A percentile compares a stretch with the other conserved stretches of the same genome.
phyloP scores from a whole-genome alignment of 2,113 vertebrate species.

The Nerophis ophidion region DNA sequence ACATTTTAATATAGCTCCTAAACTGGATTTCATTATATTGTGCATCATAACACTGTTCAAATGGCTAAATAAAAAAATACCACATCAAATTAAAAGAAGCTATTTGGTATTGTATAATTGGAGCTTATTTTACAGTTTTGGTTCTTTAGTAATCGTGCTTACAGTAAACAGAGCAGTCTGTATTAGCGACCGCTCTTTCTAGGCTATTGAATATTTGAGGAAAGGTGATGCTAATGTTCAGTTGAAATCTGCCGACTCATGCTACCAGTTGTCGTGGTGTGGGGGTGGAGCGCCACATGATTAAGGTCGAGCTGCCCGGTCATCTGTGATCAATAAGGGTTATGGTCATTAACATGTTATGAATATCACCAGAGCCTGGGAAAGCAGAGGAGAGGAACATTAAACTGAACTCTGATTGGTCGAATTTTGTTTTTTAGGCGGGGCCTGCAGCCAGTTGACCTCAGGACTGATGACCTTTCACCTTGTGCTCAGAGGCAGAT shows the following conservation, averaged over 20 bases:
- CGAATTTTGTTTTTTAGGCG: conserved; percentile 23
- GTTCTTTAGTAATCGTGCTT: too few relatives aligned
- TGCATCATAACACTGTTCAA: too few relatives aligned
- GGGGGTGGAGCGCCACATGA: conserved; percentile 36
- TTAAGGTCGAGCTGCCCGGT: conserved; percentile 42
- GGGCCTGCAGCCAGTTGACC: conserved; percentile 46
- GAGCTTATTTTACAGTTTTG: too few relatives aligned
- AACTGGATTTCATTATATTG: too few relatives aligned
- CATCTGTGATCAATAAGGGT: conserved; percentile 57
- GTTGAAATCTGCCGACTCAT: conserved; percentile 41
- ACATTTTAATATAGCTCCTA: too few relatives aligned
- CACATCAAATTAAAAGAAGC: too few relatives aligned
- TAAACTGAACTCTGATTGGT: conserved; percentile 47
- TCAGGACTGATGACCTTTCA: conserved; percentile 50
- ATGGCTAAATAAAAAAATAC: too few relatives aligned
- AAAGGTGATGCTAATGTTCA: conserved; percentile 4
- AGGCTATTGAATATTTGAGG: conserved; percentile 1
- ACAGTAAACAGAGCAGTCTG: neutral
- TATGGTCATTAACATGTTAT: conserved; percentile 72
- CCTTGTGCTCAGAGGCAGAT: conserved; percentile 30
- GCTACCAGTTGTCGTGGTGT: conserved; percentile 28
- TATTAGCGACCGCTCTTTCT: neutral
- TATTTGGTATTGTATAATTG: too few relatives aligned
- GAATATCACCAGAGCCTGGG: conserved; percentile 64
- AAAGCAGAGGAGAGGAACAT: conserved; percentile 46